Base-by-base conservation (phyloP, 2,888 invertebrate species). In the Anthrax anthrax region DNA sequence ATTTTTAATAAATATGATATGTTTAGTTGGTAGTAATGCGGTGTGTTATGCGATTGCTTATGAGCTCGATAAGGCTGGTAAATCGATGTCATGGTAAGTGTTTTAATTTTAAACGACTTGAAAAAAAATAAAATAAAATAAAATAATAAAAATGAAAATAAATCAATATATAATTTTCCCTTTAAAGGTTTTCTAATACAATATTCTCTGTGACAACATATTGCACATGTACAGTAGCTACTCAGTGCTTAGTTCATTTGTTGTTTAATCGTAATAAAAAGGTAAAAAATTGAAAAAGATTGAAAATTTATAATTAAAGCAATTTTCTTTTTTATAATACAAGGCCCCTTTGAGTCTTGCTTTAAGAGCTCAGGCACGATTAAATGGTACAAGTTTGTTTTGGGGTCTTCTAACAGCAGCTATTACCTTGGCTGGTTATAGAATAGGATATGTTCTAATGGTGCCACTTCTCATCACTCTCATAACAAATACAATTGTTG, bases 81-180 rank as follows among this genome's bases (percentile, higher is more conserved):
- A 58, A 50, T 54, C 61, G 2, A 63, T 62, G 62, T 51, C 58
- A 17, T 62, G 62, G 62, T 62, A 54, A 52, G 17, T 37, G 14
- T 9, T 23, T 12, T 32, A n/a, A n/a, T n/a, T n/a, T n/a, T n/a
- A n/a, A n/a, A n/a, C 9, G n/a, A n/a, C n/a, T n/a, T n/a, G n/a
- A n/a, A n/a, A n/a, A n/a, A n/a, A n/a, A n/a, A n/a, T 18, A 37
- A 16, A 3, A n/a, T n/a, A n/a, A n/a, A n/a, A n/a, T n/a, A n/a
- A n/a, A n/a, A n/a, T n/a, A n/a, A n/a, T n/a, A n/a, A n/a, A n/a
- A n/a, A n/a, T n/a, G n/a, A n/a, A n/a, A n/a, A n/a, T n/a, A n/a
- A n/a, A n/a, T n/a, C n/a, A n/a, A n/a, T n/a, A n/a, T n/a, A n/a
- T n/a, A n/a, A n/a, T n/a, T n/a, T n/a, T n/a, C n/a, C n/a, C n/a